Percentiles rank a stretch among this genome's conserved stretches.
Conservation (phyloP, 2,113 vertebrate species). For the Alexandromys fortis region DNA sequence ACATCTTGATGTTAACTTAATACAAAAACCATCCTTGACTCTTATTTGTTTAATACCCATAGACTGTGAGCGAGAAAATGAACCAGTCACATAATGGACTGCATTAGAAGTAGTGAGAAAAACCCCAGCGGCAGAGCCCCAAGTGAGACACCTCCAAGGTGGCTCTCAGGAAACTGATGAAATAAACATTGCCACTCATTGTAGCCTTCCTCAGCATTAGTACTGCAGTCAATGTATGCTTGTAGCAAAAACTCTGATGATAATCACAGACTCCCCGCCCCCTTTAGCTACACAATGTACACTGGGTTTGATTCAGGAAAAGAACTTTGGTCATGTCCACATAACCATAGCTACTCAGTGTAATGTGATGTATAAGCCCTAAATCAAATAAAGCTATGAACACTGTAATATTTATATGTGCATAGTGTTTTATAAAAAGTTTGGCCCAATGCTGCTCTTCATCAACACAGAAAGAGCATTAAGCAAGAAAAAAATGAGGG, state of each 20-base stretch:
- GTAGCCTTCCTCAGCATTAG: slow-evolving; percentile 79
- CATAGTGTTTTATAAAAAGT: slow-evolving; percentile 99
- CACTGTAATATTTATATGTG: slow-evolving; percentile 99
- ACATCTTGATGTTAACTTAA: slow-evolving; percentile 30
- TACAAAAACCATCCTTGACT: slow-evolving; percentile 29
- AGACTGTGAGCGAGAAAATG: neutral
- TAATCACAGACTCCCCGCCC: slow-evolving; percentile 95
- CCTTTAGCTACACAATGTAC: slow-evolving; percentile 95
- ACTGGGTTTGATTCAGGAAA: slow-evolving; percentile 94
- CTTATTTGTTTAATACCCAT: slow-evolving; percentile 50
- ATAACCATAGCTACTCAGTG: slow-evolving; percentile 93
- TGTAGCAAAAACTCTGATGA: slow-evolving; percentile 97
- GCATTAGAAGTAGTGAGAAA: slow-evolving; percentile 38
- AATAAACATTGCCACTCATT: slow-evolving; percentile 33
- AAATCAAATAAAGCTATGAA: slow-evolving; percentile 99
- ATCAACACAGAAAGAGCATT: slow-evolving; percentile 94
- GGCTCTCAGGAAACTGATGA: slow-evolving; percentile 65
- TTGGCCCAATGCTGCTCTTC: slow-evolving; percentile 97
- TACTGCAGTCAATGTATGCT: slow-evolving; percentile 83
- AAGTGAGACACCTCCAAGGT: slow-evolving; percentile 46
- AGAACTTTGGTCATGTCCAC: slow-evolving; percentile 93
- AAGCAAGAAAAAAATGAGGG: slow-evolving; percentile 92
- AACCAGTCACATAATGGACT: slow-evolving; percentile 26
- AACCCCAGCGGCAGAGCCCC: slow-evolving; percentile 59
- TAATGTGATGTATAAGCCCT: slow-evolving; percentile 94